phyloP scores from a whole-genome alignment of 2,888 invertebrate genomes.

The Eulithis prunata region DNA sequence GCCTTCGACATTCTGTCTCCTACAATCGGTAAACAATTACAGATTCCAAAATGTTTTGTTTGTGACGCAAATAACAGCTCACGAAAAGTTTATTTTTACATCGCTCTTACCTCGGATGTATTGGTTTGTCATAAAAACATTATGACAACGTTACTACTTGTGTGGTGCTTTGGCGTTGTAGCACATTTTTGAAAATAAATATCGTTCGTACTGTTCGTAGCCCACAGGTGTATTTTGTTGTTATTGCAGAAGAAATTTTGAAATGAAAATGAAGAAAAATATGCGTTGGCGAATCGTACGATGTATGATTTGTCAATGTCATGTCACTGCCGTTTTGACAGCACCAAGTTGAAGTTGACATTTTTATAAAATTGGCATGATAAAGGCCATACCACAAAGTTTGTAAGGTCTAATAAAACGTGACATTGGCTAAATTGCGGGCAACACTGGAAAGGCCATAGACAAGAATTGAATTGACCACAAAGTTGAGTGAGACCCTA shows the following conservation, averaged over 20 bases:
- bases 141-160: conserved; percentile 38
- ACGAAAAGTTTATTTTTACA: conserved; percentile 68
- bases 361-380: too few relatives aligned
- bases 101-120: conserved; percentile 53
- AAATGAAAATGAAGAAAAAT: conserved; percentile 46
- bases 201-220: too few relatives aligned
- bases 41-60: conserved; percentile 63
- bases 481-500: too few relatives aligned
- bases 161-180: conserved; percentile 45
- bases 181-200: conserved; percentile 50
- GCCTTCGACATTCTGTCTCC: conserved; percentile 74
- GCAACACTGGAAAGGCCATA: too few relatives aligned
- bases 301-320: neutral
- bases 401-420: too few relatives aligned
- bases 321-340: conserved; percentile 7
- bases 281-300: conserved; percentile 56
- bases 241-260: too few relatives aligned
- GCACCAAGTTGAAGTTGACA: too few relatives aligned
- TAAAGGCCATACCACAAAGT: too few relatives aligned
- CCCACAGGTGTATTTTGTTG: conserved; percentile 51
- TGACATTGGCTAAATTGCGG: too few relatives aligned
- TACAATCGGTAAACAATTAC: conserved; percentile 40
- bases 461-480: too few relatives aligned
- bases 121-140: conserved; percentile 72
- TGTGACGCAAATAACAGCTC: conserved; percentile 70